Evolutionary conservation across 2,888 invertebrate species (phyloP).

Genomic region (Tillus elongatus): DNA sequence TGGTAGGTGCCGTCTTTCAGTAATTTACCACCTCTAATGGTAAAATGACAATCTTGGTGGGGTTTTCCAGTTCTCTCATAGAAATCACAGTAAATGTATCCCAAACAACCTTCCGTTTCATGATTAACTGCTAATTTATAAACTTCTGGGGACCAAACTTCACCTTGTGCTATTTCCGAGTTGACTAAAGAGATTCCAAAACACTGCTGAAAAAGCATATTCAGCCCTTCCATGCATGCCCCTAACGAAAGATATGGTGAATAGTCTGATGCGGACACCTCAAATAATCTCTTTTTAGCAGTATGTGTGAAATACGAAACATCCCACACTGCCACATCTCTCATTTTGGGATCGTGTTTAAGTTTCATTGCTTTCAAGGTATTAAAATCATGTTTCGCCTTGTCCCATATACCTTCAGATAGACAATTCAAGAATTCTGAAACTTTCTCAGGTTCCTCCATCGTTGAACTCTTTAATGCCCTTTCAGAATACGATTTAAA

Average conservation of each 20-base stretch:
- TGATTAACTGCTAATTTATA: constrained; percentile 88
- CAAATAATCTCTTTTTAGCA: constrained; percentile 61
- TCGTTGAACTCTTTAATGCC: constrained; percentile 79
- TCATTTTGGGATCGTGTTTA: constrained; percentile 25
- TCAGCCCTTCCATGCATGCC: constrained; percentile 94
- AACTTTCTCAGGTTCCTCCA: constrained; percentile 72
- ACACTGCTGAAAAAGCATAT: constrained; percentile 71
- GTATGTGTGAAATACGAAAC: constrained; percentile 74
- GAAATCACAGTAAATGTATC: constrained; percentile 95
- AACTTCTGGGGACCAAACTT: constrained; percentile 64
- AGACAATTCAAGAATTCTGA: constrained; percentile 69
- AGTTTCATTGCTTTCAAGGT: constrained; percentile 69
- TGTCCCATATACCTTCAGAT: constrained; percentile 56
- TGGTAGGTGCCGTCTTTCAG: constrained; percentile 75
- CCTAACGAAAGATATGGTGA: constrained; percentile 86
- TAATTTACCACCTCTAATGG: constrained; percentile 86
- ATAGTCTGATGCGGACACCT: constrained; percentile 63
- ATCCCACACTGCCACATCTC: constrained; percentile 66
- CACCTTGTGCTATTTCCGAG: constrained; percentile 64
- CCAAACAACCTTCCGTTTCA: constrained; percentile 70
- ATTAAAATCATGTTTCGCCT: constrained; percentile 67
- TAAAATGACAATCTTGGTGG: constrained; percentile 97
- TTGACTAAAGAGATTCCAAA: constrained; percentile 73
- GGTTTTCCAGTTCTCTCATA: constrained; percentile 87
- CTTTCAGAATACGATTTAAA: constrained; percentile 84